Evolutionary conservation across 2,888 invertebrate genomes (phyloP), one percentile per base, ranked within the genome.

Genomic region (Geotrupes spiniger): DNA sequence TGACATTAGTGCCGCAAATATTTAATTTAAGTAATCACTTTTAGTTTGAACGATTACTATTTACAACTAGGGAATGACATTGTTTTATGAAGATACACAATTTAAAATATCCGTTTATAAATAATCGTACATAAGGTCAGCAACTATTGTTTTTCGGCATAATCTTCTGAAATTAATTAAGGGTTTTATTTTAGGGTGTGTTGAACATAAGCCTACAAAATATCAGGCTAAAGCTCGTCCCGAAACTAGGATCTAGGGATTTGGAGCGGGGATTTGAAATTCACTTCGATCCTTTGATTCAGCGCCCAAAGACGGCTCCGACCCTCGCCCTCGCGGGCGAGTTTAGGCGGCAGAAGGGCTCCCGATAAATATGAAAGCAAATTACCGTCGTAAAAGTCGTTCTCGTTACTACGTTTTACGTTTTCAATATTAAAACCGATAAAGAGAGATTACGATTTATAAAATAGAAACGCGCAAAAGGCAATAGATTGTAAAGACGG

Each of bases 231-330:
- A 46, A 40, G 12, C 46, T 37, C 46, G 12, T 9, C 40, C 46
- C 31, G 46, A 40, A 46, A 40, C 40, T 40, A 14, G 46, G 46
- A 46, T 46, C 36, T 46, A 16, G 46, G 40, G 40, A 40, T 46
- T 46, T 40, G 15, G 40, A 40, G 9, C 36, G 16, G 40, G 46
- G 40, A 39, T 46, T 46, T 31, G 46, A 39, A 46, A 46, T 46
- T 46, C 46, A 46, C 46, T 46, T 46, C 46, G 46, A 46, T 46
- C 38, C 46, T 46, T 46, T 39, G 46, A 46, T 46, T 39, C 40
- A 39, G 33, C 31, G 29, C 25, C 31, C 21, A 15, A 10, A 29
- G 33, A 33, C 21, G 21, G 21, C 21, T 21, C 21, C 21, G 21
- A 21, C 21, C 21, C 33, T 33, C 33, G 33, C 11, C 33, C 33